These are phyloP conservation scores for Carduelis carduelis DNA, from an alignment of 2,797 vertebrate species.

Conservation along the genomic window DNA sequence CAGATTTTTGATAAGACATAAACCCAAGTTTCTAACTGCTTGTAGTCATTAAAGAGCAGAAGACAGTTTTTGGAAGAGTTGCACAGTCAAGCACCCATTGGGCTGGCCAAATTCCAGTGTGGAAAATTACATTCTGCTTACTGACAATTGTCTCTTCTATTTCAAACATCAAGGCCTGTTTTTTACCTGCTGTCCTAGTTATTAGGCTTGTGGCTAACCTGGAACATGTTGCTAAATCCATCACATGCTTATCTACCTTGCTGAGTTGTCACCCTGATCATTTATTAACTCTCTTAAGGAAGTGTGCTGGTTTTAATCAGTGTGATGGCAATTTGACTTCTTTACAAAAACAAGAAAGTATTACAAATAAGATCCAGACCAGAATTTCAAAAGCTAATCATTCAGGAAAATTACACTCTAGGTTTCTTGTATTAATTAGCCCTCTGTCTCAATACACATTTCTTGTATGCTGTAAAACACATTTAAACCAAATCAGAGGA, in stretches of 20 bases:
- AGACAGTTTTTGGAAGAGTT: background rate
- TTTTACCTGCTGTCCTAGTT: background rate
- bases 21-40: background rate
- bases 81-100: background rate
- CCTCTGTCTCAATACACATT: background rate
- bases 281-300: background rate
- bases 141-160: background rate
- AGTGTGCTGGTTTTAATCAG: background rate
- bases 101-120: background rate
- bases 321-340: background rate
- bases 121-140: conserved; percentile 12
- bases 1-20: background rate
- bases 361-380: background rate
- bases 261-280: background rate
- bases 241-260: conserved; percentile 19
- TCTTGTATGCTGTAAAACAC: background rate
- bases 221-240: background rate
- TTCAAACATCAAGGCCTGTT: background rate
- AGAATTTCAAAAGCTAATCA: background rate
- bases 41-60: background rate
- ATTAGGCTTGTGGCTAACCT: background rate
- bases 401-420: background rate
- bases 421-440: background rate
- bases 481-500: background rate
- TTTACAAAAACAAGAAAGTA: background rate